Base-by-base conservation (phyloP, 1,140 invertebrate genomes). In the Branchinecta lindahli region DNA sequence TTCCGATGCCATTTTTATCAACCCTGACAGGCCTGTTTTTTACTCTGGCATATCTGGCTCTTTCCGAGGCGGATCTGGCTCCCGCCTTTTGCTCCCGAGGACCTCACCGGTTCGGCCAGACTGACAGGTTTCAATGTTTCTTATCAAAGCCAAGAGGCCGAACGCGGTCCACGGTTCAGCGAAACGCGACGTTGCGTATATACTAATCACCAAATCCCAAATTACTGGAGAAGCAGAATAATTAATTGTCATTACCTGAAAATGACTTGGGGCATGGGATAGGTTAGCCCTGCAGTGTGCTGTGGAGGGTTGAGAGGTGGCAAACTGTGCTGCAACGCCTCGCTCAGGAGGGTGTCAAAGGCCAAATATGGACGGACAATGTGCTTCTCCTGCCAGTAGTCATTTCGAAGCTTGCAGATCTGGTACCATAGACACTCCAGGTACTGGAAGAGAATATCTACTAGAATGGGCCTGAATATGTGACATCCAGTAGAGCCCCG, bases 301-400 rank as follows among this genome's bases (percentile, higher is more conserved):
- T 92, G 91, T 6, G 91, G 91, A n/a, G 90, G 86, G 66, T 87
- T 81, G 72, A 98, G 89, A 67, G 85, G 82, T 7, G 95, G 94
- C 70, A 99, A 82, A 79, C 93, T 95, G 76, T 99, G 95, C 77
- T 97, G 92, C 52, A 98, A 80, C 9, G 95, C 94, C 79, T 98
- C 95, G 81, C 91, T 95, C 8, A 99, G 78, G 69, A 94, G 89
- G 5, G 88, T 90, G 78, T 98, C 95, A 81, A 99, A 99, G 0
- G 92, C 91, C 15, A 96, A 81, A 78, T 99, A 99, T 0, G 95
- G 94, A 45, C 96, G 83, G 5, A 88, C 85, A 77, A 99, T 96
- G 78, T 98, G 94, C 76, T 95, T 94, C 77, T 99, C 96, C 46
- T 88, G 87, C 96, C 96, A 99, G 78, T 95, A 95, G 76, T 96